phyloP scores from a whole-genome alignment of 1,140 invertebrate species.

The Calosoma granatense region DNA sequence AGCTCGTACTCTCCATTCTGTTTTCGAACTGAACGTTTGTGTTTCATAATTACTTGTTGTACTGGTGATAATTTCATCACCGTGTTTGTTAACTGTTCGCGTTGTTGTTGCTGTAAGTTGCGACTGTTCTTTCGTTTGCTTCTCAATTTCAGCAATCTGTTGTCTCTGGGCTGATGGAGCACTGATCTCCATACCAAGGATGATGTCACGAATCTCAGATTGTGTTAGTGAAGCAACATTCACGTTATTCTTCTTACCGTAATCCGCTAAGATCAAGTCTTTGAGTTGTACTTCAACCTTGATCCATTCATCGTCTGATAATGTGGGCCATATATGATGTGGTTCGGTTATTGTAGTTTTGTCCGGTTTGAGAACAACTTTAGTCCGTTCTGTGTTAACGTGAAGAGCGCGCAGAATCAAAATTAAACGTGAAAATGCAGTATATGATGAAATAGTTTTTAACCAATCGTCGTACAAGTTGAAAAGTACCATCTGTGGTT shows the following conservation, averaged over 20 bases:
- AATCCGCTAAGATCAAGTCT: constrained; percentile 97
- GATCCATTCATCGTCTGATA: constrained; percentile 98
- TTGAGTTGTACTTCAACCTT: constrained; percentile 98
- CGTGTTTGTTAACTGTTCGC: constrained; percentile 97
- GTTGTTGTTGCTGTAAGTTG: constrained; percentile 97
- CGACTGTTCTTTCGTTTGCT: constrained; percentile 98
- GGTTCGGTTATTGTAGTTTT: constrained; percentile 98
- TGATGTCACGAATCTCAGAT: constrained; percentile 98
- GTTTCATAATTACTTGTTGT: constrained; percentile 99
- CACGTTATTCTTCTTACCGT: constrained; percentile 99
- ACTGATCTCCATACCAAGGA: constrained; percentile 99
- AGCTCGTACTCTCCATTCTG: constrained; percentile 96
- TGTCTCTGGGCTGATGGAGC: constrained; percentile 97
- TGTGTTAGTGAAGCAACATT: constrained; percentile 98
- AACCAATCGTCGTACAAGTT: constrained; percentile 99
- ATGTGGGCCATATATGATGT: constrained; percentile 98
- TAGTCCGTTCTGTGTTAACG: constrained; percentile 98
- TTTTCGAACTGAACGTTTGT: constrained; percentile 95
- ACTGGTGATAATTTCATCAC: constrained; percentile 98
- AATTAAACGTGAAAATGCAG: constrained; percentile 95
- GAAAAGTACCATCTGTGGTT: constrained; percentile 99
- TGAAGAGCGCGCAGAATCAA: constrained; percentile 93
- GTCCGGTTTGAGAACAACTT: constrained; percentile 96
- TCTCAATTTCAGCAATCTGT: constrained; percentile 99
- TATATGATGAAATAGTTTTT: constrained; percentile 92